Evolutionary conservation across 2,113 vertebrate genomes (phyloP).

Genomic region (Mus pahari): DNA sequence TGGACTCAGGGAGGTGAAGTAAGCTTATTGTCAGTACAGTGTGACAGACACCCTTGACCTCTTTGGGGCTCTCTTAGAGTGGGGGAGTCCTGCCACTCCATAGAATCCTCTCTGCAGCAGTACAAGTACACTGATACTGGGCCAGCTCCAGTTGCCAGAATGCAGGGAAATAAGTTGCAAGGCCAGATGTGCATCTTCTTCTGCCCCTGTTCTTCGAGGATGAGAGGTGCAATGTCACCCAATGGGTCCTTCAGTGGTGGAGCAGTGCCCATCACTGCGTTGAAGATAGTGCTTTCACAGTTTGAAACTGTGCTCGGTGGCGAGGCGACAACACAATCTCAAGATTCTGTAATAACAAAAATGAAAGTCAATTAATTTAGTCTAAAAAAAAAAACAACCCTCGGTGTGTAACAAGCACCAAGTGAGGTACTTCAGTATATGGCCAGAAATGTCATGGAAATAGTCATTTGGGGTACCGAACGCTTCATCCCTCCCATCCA

Average conservation of each 20-base stretch:
- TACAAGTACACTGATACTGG: background rate
- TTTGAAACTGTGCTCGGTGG: background rate
- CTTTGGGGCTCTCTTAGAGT: background rate
- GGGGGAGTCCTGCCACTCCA: background rate
- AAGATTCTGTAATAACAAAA: conserved; percentile 21
- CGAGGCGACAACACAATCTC: conserved; percentile 16
- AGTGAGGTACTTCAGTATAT: background rate
- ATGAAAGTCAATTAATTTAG: background rate
- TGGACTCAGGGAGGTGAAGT: background rate
- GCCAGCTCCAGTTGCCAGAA: background rate
- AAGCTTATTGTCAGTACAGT: background rate
- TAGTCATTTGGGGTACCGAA: background rate
- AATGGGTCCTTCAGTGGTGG: background rate
- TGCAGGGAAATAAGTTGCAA: background rate
- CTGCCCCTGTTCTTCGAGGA: background rate
- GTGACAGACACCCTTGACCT: background rate
- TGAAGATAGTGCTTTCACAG: background rate
- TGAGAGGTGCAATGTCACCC: background rate
- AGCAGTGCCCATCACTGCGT: background rate
- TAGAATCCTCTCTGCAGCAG: background rate
- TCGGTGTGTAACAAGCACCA: background rate
- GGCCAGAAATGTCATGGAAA: background rate
- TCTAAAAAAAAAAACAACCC: background rate
- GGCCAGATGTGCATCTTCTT: background rate
- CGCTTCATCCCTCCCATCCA: background rate